Percentiles rank a stretch among this genome's conserved stretches.
Conservation (phyloP, 2,888 invertebrate genomes). For the Drosophila colorata region DNA sequence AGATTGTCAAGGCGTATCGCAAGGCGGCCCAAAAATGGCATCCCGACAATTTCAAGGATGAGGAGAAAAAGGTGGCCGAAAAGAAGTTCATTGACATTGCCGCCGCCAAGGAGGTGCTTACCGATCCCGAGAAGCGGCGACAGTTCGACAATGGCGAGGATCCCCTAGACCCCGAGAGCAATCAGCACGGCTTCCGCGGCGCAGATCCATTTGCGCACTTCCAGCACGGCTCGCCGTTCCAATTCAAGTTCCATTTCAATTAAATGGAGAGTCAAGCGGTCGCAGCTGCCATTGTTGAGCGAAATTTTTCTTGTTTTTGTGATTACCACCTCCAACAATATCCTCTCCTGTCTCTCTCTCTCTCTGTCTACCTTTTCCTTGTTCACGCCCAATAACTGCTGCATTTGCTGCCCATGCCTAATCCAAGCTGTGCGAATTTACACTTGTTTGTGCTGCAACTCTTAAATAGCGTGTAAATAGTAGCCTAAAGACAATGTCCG, state of each 20-base stretch:
- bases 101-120: conserved; percentile 97
- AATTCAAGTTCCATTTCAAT: conserved; percentile 99
- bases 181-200: conserved; percentile 86
- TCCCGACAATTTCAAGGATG: conserved; percentile 96
- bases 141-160: conserved; percentile 98
- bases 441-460: conserved; percentile 63
- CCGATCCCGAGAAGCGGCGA: conserved; percentile 95
- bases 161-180: conserved; percentile 97
- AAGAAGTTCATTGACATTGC: conserved; percentile 99
- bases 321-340: conserved; percentile 7
- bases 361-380: conserved; percentile 2
- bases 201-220: conserved; percentile 94
- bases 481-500: conserved; percentile 70
- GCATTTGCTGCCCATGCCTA: conserved; percentile 23
- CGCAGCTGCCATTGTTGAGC: conserved; percentile 51
- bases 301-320: conserved; percentile 52
- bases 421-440: conserved; percentile 54
- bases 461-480: conserved; percentile 74
- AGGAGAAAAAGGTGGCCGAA: conserved; percentile 97
- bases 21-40: conserved; percentile 99
- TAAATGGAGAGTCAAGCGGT: conserved; percentile 84
- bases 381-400: conserved; percentile 17
- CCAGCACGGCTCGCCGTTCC: conserved; percentile 95
- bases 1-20: conserved; percentile 97
- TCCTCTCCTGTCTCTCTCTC: conserved; percentile 5